Evolutionary conservation across 2,888 invertebrate species (phyloP).

Genomic region (Lasioglossum leucozonium): DNA sequence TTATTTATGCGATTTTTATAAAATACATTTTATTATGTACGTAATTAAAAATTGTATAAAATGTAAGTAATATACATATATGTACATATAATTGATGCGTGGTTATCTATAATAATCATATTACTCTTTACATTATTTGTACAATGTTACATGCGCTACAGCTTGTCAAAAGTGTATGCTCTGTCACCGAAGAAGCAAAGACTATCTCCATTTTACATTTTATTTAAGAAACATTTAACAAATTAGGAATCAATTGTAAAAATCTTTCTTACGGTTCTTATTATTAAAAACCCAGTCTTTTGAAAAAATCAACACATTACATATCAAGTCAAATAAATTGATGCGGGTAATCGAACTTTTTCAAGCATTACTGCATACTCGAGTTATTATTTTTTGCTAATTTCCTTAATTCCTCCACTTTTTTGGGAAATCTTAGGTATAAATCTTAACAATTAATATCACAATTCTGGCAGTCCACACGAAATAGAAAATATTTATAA

Average conservation of each 20-base stretch:
- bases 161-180: neutral
- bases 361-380: neutral
- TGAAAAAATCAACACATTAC: neutral
- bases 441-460: constrained; percentile 53
- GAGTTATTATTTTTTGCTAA: constrained; percentile 29
- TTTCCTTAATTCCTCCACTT: constrained; percentile 15
- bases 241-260: neutral
- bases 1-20: constrained; percentile 20
- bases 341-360: neutral
- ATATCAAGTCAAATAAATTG: neutral
- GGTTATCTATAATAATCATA: constrained; percentile 1
- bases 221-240: neutral
- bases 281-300: neutral
- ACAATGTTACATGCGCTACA: constrained; percentile 16
- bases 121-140: constrained; percentile 4
- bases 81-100: constrained; percentile 17
- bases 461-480: constrained; percentile 33
- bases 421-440: neutral
- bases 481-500: constrained; percentile 19
- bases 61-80: constrained; percentile 26
- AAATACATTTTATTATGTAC: constrained; percentile 20
- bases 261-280: neutral
- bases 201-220: neutral
- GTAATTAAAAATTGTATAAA: constrained; percentile 39
- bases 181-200: neutral